phyloP scores from a whole-genome alignment of 1,140 invertebrate species.

The Cataglyphis hispanica region DNA sequence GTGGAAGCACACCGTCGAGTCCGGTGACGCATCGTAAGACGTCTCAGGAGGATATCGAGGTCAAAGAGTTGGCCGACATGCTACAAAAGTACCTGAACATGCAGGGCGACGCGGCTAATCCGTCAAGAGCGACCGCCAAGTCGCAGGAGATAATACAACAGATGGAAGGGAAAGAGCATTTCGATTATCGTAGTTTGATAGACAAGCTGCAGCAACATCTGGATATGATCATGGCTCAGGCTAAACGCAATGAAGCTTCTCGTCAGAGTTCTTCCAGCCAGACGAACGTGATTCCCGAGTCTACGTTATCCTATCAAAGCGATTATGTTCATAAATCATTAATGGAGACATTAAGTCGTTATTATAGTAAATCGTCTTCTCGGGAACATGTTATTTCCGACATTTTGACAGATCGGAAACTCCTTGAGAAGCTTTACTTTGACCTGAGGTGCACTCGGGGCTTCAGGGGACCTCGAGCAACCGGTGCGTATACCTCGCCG shows the following conservation, averaged over 20 bases:
- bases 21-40: constrained; percentile 69
- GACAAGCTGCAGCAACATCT: constrained; percentile 89
- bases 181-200: constrained; percentile 89
- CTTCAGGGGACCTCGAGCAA: constrained; percentile 87
- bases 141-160: neutral
- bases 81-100: constrained; percentile 90
- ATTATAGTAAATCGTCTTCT: constrained; percentile 89
- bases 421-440: constrained; percentile 91
- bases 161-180: constrained; percentile 74
- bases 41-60: constrained; percentile 86
- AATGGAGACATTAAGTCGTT: constrained; percentile 89
- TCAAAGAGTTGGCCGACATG: constrained; percentile 88
- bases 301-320: constrained; percentile 82
- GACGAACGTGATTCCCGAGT: constrained; percentile 66
- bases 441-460: constrained; percentile 90
- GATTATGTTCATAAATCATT: constrained; percentile 89
- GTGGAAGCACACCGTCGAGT: constrained; percentile 76
- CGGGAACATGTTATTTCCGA: constrained; percentile 90
- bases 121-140: constrained; percentile 13
- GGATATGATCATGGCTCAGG: constrained; percentile 83
- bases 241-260: constrained; percentile 69
- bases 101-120: constrained; percentile 80
- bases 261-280: constrained; percentile 28
- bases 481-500: constrained; percentile 83
- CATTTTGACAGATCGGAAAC: constrained; percentile 90